Evolutionary conservation across 2,888 invertebrate genomes (phyloP), one percentile per base, ranked within the genome.

Genomic region (Hirtodrosophila histrioides): DNA sequence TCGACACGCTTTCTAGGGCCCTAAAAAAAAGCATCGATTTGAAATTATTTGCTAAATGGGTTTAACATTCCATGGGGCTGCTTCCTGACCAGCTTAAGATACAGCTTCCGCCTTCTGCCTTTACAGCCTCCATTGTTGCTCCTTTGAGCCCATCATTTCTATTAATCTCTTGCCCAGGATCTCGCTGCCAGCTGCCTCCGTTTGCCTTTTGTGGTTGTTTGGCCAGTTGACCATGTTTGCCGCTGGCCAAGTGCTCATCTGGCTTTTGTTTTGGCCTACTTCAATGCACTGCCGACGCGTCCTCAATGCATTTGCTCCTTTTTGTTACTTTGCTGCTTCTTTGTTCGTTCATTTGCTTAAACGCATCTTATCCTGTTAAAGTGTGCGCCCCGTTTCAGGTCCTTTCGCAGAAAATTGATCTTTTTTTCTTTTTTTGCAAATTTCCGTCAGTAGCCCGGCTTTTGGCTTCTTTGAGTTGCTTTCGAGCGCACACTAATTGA

Each of bases 291-390:
- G 60, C 83, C 79, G 86, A 60, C 77, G 56, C 39, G 40, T 39
- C 12, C 11, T 39, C 24, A 31, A 24, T 54, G 35, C 53, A 56
- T 51, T 57, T 49, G 43, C 55, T 68, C 35, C 39, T 43, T 56
- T 57, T 54, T 39, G 29, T 40, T 69, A 63, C 51, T 56, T 61
- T 68, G 27, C 12, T 65, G 60, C 40, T 37, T 2, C 48, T 65
- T 82, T 85, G 78, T 87, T 36, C 55, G 66, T 67, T 69, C 81
- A 82, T 82, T 82, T 87, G 87, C 82, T 81, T 83, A 85, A 85
- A 82, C 57, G 69, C 83, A 69, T 82, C 56, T 88, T 76, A 83
- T 83, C 86, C 88, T 83, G 88, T 83, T 88, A 88, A 83, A 83
- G 74, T 74, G 76, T 63, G 62, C 82, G 49, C 53, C 23, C 41